Conservation (phyloP, 2,113 vertebrate species). For the Thamnaconus septentrionalis region DNA sequence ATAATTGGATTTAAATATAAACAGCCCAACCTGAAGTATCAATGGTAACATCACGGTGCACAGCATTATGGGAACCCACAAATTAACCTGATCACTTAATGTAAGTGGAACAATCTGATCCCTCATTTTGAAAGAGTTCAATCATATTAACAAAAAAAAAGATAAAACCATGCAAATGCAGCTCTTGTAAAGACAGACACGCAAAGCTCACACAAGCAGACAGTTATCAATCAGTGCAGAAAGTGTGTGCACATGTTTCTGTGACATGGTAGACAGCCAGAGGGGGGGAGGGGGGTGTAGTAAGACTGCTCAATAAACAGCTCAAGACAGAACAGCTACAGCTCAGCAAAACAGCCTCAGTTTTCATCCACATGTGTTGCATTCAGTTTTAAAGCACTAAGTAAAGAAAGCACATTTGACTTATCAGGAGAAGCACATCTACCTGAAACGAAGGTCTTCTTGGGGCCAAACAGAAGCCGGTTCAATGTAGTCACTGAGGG, state of each 20-base stretch:
- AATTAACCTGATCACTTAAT: too few species aligned
- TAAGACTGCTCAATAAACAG: too few species aligned
- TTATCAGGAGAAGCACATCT: background rate
- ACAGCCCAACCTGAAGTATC: too few species aligned
- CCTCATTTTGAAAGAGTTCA: too few species aligned
- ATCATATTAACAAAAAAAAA: too few species aligned
- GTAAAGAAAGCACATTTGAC: background rate
- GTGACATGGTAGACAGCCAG: conserved; percentile 23
- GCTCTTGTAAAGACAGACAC: conserved; percentile 35
- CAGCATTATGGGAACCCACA: background rate
- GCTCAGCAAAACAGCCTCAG: too few species aligned
- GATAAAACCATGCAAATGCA: conserved; percentile 19
- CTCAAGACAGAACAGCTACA: too few species aligned
- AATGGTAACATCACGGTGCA: too few species aligned
- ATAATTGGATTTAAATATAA: too few species aligned
- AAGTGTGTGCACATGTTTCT: conserved; percentile 25
- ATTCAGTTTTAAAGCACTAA: conserved; percentile 5
- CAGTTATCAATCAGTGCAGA: conserved; percentile 3
- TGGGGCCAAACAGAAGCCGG: background rate
- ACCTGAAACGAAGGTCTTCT: conserved; percentile 15
- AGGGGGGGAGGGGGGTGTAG: background rate
- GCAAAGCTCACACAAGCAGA: conserved; percentile 8
- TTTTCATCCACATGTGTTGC: background rate
- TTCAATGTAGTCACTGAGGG: too few species aligned
- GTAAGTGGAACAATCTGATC: too few species aligned